These are phyloP conservation scores for Druon quercuslanigerum DNA, from an alignment of 1,140 invertebrate species.

Conservation along the genomic window DNA sequence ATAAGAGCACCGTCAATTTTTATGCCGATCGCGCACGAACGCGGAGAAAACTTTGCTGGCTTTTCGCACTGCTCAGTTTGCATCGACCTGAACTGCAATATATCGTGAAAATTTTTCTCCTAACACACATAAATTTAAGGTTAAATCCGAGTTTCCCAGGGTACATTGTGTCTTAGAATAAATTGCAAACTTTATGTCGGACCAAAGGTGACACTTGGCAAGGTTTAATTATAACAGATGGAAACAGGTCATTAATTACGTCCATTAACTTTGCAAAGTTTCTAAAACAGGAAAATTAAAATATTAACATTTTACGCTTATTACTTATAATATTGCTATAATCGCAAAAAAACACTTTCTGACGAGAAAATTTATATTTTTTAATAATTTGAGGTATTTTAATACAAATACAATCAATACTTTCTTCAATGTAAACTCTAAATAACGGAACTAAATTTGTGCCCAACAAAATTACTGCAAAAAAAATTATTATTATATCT, in stretches of 20 bases:
- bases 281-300: background rate
- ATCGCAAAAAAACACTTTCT: background rate
- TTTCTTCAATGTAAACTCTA: too few relatives aligned
- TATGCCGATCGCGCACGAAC: constrained; percentile 43
- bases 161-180: constrained; percentile 6
- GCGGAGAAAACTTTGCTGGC: constrained; percentile 6
- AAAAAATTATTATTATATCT: too few relatives aligned
- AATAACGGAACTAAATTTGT: too few relatives aligned
- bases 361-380: too few relatives aligned
- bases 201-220: constrained; percentile 16
- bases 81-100: constrained; percentile 18
- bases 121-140: constrained; percentile 11
- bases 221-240: constrained; percentile 2
- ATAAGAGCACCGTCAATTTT: constrained; percentile 30
- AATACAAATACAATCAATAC: too few relatives aligned
- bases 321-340: background rate
- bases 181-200: constrained; percentile 16
- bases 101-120: constrained; percentile 15
- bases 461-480: too few relatives aligned
- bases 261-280: background rate
- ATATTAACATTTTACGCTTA: background rate
- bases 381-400: too few relatives aligned
- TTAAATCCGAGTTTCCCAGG: constrained; percentile 12
- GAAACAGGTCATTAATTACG: constrained; percentile 2
- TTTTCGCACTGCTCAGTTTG: constrained; percentile 13